Percentiles rank a stretch among this genome's conserved stretches.
These are phyloP conservation scores for Sipha flava DNA, from an alignment of 1,140 invertebrate genomes.

Conservation along the genomic window DNA sequence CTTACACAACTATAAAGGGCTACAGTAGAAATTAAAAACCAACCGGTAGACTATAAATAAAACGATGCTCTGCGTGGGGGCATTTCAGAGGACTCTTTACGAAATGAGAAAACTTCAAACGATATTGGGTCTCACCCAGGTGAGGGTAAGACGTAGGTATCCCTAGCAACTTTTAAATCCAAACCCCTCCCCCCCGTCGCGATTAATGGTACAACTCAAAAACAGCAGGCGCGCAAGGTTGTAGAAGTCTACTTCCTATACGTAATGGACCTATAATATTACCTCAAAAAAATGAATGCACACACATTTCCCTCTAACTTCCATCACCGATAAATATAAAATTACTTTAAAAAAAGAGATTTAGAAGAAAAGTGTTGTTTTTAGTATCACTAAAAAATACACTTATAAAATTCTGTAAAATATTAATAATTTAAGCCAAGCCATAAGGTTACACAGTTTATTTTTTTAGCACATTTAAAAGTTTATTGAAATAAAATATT, in stretches of 20 bases:
- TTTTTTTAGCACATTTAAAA: not conserved
- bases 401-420: not conserved
- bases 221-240: conserved; percentile 9
- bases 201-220: conserved; percentile 23
- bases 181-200: not conserved
- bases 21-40: conserved; percentile 23
- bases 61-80: not conserved
- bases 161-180: conserved; percentile 4
- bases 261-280: not conserved
- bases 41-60: not conserved
- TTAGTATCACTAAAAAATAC: not conserved
- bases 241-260: not conserved
- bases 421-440: not conserved
- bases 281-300: not conserved
- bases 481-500: not conserved
- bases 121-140: conserved; percentile 15
- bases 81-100: conserved; percentile 21
- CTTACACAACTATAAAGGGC: not conserved
- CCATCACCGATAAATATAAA: conserved; percentile 4
- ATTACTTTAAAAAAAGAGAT: conserved; percentile 1
- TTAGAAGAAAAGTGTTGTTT: not conserved
- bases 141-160: not conserved
- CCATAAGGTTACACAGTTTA: not conserved
- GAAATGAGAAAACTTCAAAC: conserved; percentile 32
- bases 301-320: not conserved